These are phyloP conservation scores for Lasius fuliginosus DNA, from an alignment of 2,888 invertebrate genomes.

Conservation along the genomic window DNA sequence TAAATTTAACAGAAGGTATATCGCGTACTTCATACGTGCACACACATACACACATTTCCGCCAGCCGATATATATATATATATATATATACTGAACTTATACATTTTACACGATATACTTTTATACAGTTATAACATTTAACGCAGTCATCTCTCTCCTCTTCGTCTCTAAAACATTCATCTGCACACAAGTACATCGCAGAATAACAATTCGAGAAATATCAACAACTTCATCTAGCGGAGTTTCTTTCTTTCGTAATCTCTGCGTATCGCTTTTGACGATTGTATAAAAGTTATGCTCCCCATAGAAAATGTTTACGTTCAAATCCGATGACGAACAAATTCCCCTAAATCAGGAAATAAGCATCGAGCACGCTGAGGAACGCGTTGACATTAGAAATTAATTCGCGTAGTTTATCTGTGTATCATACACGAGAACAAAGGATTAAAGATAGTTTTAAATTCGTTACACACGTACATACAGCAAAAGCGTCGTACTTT, in stretches of 20 bases:
- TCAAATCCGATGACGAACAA: not conserved
- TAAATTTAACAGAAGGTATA: slow-evolving; percentile 22
- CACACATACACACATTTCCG: slow-evolving; percentile 10
- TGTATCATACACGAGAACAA: not conserved
- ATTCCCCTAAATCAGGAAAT: not conserved
- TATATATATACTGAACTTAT: slow-evolving; percentile 2
- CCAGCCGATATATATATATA: not conserved
- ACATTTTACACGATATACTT: slow-evolving; percentile 23
- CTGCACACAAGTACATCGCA: slow-evolving; percentile 33
- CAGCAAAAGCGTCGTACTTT: slow-evolving; percentile 57
- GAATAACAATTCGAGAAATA: slow-evolving; percentile 52
- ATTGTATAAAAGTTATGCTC: slow-evolving; percentile 28
- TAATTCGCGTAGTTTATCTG: not conserved
- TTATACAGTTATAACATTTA: slow-evolving; percentile 36
- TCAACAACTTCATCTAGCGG: slow-evolving; percentile 51
- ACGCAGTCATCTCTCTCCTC: slow-evolving; percentile 12
- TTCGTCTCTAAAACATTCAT: slow-evolving; percentile 19
- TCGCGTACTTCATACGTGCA: slow-evolving; percentile 15
- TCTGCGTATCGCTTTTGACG: not conserved
- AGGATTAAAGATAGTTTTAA: not conserved
- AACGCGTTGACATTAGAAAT: not conserved
- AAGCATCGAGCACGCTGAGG: not conserved
- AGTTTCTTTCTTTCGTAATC: slow-evolving; percentile 30
- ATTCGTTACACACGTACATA: slow-evolving; percentile 48
- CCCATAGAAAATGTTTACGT: slow-evolving; percentile 18